phyloP scores from a whole-genome alignment of 2,888 invertebrate genomes.

The Habroteleia sp. region DNA sequence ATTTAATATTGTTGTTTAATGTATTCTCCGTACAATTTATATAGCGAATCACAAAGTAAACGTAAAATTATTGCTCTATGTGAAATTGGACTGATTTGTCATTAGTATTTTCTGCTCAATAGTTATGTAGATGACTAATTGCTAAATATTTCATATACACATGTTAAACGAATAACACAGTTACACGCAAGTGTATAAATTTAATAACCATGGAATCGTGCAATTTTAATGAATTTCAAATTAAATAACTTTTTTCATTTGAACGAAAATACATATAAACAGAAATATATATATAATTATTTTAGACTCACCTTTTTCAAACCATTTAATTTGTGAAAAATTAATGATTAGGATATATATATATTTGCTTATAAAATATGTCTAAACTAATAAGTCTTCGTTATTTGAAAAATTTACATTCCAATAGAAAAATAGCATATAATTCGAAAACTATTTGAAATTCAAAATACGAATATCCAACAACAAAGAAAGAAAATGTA shows the following conservation, averaged over 20 bases:
- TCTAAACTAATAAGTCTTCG: conserved; percentile 30
- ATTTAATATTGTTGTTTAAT: conserved; percentile 51
- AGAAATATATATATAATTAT: too few relatives aligned
- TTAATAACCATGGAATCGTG: too few relatives aligned
- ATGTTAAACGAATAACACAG: too few relatives aligned
- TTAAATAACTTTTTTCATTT: too few relatives aligned
- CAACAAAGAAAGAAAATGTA: conserved; percentile 50
- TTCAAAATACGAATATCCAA: conserved; percentile 44
- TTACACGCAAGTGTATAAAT: too few relatives aligned
- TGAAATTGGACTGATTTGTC: conserved; percentile 38
- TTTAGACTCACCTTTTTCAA: neutral
- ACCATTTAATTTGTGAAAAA: conserved; percentile 8
- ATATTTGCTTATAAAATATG: too few relatives aligned
- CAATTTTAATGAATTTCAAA: too few relatives aligned
- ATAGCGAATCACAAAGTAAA: conserved; percentile 30
- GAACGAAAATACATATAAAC: too few relatives aligned
- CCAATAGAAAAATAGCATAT: conserved; percentile 47
- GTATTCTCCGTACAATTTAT: conserved; percentile 26
- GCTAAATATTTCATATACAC: too few relatives aligned
- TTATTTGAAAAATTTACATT: conserved; percentile 40
- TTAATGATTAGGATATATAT: too few relatives aligned
- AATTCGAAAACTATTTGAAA: conserved; percentile 55
- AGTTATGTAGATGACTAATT: conserved; percentile 34
- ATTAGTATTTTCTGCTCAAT: conserved; percentile 26
- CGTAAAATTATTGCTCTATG: conserved; percentile 38